A percentile compares a stretch with the other conserved stretches of the same genome.
Conservation (phyloP, 2,888 invertebrate species). For the Prosapia bicincta region DNA sequence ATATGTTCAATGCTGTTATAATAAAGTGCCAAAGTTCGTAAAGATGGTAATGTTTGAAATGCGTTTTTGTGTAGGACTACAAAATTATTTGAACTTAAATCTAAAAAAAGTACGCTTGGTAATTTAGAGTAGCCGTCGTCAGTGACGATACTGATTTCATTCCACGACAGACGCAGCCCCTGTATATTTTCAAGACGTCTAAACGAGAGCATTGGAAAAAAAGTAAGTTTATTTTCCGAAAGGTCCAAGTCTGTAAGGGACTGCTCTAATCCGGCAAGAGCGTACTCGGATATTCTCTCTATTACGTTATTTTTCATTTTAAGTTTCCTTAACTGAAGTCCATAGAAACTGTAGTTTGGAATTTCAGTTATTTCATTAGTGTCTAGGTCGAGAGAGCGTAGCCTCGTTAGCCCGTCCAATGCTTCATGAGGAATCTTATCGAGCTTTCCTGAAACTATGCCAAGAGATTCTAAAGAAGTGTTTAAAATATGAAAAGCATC, state of each 20-base stretch:
- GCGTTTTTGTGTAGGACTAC: constrained; percentile 70
- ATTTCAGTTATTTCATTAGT: constrained; percentile 80
- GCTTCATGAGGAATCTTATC: constrained; percentile 75
- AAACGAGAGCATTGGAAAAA: constrained; percentile 77
- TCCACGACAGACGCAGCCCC: constrained; percentile 60
- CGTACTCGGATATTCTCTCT: constrained; percentile 75
- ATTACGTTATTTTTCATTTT: constrained; percentile 83
- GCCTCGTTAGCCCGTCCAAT: constrained; percentile 49
- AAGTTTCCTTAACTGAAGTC: constrained; percentile 72
- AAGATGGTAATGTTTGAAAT: constrained; percentile 74
- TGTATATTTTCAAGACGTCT: constrained; percentile 68
- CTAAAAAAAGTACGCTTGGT: constrained; percentile 69
- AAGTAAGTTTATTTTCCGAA: constrained; percentile 81
- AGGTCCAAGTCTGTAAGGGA: constrained; percentile 80
- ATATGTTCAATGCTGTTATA: constrained; percentile 78
- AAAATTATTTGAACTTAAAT: constrained; percentile 84
- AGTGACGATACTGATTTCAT: constrained; percentile 61
- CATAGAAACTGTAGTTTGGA: constrained; percentile 84
- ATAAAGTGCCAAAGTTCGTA: constrained; percentile 77
- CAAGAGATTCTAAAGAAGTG: constrained; percentile 54
- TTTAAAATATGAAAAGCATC: constrained; percentile 37
- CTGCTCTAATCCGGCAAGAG: constrained; percentile 74
- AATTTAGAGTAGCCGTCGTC: constrained; percentile 66
- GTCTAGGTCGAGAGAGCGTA: constrained; percentile 50
- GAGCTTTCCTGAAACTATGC: constrained; percentile 71